Evolutionary conservation across 1,140 invertebrate species (phyloP).

Genomic region (Phortica variegata): DNA sequence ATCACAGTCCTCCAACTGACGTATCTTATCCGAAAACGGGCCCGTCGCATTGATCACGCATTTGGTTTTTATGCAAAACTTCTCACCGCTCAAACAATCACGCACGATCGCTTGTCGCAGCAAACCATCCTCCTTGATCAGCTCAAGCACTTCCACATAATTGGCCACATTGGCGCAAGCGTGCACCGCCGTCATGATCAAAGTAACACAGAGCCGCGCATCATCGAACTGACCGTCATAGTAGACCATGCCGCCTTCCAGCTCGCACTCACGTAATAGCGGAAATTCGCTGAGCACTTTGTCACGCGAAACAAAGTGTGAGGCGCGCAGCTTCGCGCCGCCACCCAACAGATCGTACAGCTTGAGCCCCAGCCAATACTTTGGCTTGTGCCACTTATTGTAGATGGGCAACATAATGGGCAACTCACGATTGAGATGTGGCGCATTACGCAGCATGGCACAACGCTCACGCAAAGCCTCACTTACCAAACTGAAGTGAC

Average conservation of each 20-base stretch:
- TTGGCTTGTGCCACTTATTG: neutral
- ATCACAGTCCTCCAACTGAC: conserved; percentile 13
- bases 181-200: conserved; percentile 6
- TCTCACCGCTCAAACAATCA: conserved; percentile 10
- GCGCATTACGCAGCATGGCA: conserved; percentile 3
- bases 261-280: neutral
- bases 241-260: conserved; percentile 7
- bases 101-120: conserved; percentile 19
- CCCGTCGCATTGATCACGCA: conserved; percentile 36
- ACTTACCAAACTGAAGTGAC: neutral
- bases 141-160: conserved; percentile 15
- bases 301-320: neutral
- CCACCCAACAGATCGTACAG: conserved; percentile 6
- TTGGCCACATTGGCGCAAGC: conserved; percentile 18
- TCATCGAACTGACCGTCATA: conserved; percentile 12
- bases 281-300: conserved; percentile 7
- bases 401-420: conserved; percentile 5
- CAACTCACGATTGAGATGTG: conserved; percentile 3
- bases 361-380: conserved; percentile 6
- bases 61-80: conserved; percentile 17
- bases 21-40: conserved; percentile 18
- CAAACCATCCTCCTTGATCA: conserved; percentile 3
- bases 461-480: conserved; percentile 1
- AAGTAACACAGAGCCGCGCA: conserved; percentile 6
- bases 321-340: neutral